Evolutionary conservation across 2,113 vertebrate genomes (phyloP), one percentile per base, ranked within the genome.

Genomic region (Odocoileus virginianus): DNA sequence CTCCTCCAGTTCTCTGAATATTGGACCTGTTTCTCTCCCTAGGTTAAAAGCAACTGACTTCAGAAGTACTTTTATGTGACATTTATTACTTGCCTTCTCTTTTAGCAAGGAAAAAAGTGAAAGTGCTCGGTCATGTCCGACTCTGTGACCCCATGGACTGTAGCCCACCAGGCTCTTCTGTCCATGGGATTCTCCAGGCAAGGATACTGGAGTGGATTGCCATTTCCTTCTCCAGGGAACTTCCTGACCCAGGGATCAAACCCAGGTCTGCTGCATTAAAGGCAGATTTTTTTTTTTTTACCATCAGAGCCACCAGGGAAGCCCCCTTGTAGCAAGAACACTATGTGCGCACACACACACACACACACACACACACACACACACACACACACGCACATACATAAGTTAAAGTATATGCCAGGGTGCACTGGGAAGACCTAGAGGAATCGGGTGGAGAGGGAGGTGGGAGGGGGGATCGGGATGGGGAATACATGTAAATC

Each of bases 11-110:
- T 96, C 81, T 93, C 85, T 76, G 64, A 67, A 27, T 94, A 47
- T 33, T 58, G 61, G 64, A 83, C 30, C 45, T 16, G 81, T 92
- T 92, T 92, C 36, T 85, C 64, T 74, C 57, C 36, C 17, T 95
- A 28, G 6, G 58, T 94, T 91, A 85, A 93, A 50, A 93, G 67
- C 89, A 64, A 83, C 60, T 79, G 14, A 19, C 33, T 97, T 85
- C 33, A 64, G 81, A 81, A 81, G 25, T 5, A 25, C 14, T 57
- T 61, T 76, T 14, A 87, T 87, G 60, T 10, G 57, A 60, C 93
- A 52, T 90, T 94, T 92, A 86, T 91, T 95, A 78, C 74, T 81
- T 81, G 78, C 84, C 54, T 95, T 94, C 87, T 64, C 74, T 79
- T 86, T 93, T 94, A 74, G 27, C 71, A 91, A 96, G 21, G 21